Base-by-base conservation (phyloP, 2,797 vertebrate species). In the Arnoldichthys spilopterus region DNA sequence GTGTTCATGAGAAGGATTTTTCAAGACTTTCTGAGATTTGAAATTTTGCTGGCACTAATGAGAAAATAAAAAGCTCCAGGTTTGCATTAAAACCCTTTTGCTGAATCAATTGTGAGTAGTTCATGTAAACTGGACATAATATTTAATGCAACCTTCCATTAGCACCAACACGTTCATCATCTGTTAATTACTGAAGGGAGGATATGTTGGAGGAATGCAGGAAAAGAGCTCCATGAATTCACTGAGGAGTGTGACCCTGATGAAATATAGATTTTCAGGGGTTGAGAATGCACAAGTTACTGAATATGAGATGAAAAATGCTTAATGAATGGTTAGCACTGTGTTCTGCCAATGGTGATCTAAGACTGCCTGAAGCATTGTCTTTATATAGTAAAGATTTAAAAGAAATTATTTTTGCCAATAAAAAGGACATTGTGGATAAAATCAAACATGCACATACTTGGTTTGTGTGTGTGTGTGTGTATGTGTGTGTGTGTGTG, bases 211-310 rank as follows among this genome's bases (percentile, higher is more conserved):
- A 69, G 30, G 59, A 40, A 49, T 72, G 61, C 37, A 15, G 22
- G 64, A 30, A 58, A 20, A 20, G 15, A 15, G 4, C 56, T 64
- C 53, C 8, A 24, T 62, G 5, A 61, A 37, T 70, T 77, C 22
- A 62, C 45, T 47, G 45, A 22, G 22, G 30, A 20, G 58, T 49
- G n/a, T 49, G 69, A 62, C 56, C 59, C n/a, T 78, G 67, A 71
- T n/a, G 16, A 40, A 61, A 76, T 32, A n/a, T 40, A 70, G 45
- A 40, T 28, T 16, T 71, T 77, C 16, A 63, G 49, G 3, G 9
- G 37, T 9, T 51, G 16, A 24, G 20, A 13, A 61, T 63, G 59
- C 47, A n/a, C 53, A 61, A 47, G 18, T 63, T 24, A 72, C 54
- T 28, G 16, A 54, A 63, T 13, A 28, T 15, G 20, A 59, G 37